Evolutionary conservation across 2,888 invertebrate species (phyloP), one percentile per base, ranked within the genome.

Genomic region (Eupeodes latifasciatus): DNA sequence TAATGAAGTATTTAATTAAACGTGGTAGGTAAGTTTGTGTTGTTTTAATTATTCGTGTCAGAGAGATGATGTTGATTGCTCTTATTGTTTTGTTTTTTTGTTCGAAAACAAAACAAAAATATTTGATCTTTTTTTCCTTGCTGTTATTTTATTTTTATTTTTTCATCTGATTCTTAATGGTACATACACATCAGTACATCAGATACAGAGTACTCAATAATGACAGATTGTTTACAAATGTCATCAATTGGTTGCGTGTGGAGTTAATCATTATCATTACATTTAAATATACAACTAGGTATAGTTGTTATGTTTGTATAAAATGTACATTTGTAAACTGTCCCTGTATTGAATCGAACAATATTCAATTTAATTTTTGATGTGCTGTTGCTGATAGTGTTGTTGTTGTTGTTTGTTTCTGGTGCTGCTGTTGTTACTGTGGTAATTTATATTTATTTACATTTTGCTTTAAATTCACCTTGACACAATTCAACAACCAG

Each of bases 361-460:
- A 53, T 77, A 53, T 85, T 85, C 81, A 75, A 88, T 78, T 75
- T 53, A 74, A 85, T 88, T 85, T 57, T 69, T 47, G 79, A 76
- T 83, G 83, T 64, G 51, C 55, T 67, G 40, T 51, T 74, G 67
- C 55, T 82, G 71, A 27, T 55, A 49, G 19, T 81, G 66, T 71
- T 59, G 66, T 44, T n/a, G 11, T 14, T 44, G 19, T 61, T 66
- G 40, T 16, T 49, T 19, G 27, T 49, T 40, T 16, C n/a, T 7
- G 6, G 47, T 12, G 19, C 59, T 76, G 72, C 76, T 81, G 71
- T 75, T 79, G 86, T 79, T 81, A 88, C 85, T 81, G 81, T 88
- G 85, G 88, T 88, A 88, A 88, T 88, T 88, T 88, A 88, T 88
- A 85, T 88, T 88, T 88, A 88, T 88, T 88, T 88, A 88, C 84